Evolutionary conservation across 2,797 vertebrate species (phyloP), one percentile per base, ranked within the genome.

Genomic region (Urosaurus nigricauda): DNA sequence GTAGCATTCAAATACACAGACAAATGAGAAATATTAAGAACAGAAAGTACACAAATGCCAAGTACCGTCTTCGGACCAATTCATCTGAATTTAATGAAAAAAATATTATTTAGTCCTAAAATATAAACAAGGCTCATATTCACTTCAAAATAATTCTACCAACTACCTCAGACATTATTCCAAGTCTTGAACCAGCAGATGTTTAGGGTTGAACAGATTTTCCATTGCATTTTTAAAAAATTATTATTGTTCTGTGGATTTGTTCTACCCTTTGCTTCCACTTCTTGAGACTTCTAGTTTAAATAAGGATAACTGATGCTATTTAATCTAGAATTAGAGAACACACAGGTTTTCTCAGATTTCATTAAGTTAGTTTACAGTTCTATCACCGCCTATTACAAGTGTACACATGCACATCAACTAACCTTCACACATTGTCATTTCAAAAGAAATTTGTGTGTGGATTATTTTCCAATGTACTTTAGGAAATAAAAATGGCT

Each of bases 21-120:
- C 85, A 90, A 95, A 92, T 84, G 79, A 92, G 92, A 63, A 86
- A 91, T 94, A 94, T 88, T 95, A 95, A 81, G 93, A 94, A 94
- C 86, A 93, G 92, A 94, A 94, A 81, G 83, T 29, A 89, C 92
- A 87, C 87, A 87, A 91, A 94, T 93, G 90, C 43, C 56, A 74
- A 90, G 43, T 88, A 88, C 89, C 94, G 91, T 86, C 89, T 94
- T 90, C 92, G 93, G 86, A 92, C 68, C 94, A 92, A 94, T 94
- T 88, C 90, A 37, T 19, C 90, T 90, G 79, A 68, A 68, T 68
- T 68, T 68, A 86, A 51, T 68, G 58, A 70, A 88, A 68, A 71
- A 91, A 94, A 93, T 90, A 75, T 16, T 86, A 90, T 65, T 84
- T 84, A 94, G 84, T 79, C 74, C 86, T 93, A 90, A 83, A 92